These are phyloP conservation scores for Macquaria ambigua DNA, from an alignment of 2,113 vertebrate species.

Conservation along the genomic window DNA sequence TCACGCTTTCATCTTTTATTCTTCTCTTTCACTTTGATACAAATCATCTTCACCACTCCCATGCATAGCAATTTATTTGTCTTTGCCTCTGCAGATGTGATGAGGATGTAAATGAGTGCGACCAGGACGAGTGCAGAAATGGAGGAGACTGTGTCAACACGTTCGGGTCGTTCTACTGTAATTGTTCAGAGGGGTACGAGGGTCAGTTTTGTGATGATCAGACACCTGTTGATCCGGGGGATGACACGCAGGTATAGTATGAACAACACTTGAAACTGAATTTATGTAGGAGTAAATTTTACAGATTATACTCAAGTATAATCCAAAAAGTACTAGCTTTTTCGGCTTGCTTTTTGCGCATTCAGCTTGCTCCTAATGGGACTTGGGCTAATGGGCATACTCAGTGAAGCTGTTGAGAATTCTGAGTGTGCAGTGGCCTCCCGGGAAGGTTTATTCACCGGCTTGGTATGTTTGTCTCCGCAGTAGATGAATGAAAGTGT, in stretches of 20 bases:
- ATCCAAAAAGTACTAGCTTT: neutral
- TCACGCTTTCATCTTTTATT: slow-evolving; percentile 35
- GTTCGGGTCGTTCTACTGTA: slow-evolving; percentile 93
- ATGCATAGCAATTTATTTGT: slow-evolving; percentile 6
- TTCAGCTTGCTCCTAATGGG: slow-evolving; percentile 47
- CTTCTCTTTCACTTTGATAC: slow-evolving; percentile 22
- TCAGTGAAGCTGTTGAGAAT: slow-evolving; percentile 44
- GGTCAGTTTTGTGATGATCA: slow-evolving; percentile 89
- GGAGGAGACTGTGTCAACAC: slow-evolving; percentile 91
- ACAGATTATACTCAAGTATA: slow-evolving; percentile 1
- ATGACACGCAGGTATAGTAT: slow-evolving; percentile 74
- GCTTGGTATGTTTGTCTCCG: slow-evolving; percentile 39
- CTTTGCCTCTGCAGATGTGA: slow-evolving; percentile 88
- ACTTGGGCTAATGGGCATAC: slow-evolving; percentile 40
- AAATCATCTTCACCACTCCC: slow-evolving; percentile 7
- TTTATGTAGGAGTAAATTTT: neutral
- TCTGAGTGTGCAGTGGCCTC: slow-evolving; percentile 32
- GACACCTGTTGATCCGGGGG: slow-evolving; percentile 81
- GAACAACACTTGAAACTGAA: neutral
- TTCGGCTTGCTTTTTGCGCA: slow-evolving; percentile 2
- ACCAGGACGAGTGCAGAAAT: slow-evolving; percentile 89
- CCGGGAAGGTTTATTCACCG: slow-evolving; percentile 29
- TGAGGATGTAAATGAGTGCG: slow-evolving; percentile 93
- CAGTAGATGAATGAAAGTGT: slow-evolving; percentile 52
- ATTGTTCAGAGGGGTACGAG: slow-evolving; percentile 92